phyloP scores from a whole-genome alignment of 2,888 invertebrate genomes.

The Heteromyza rotundicornis region DNA sequence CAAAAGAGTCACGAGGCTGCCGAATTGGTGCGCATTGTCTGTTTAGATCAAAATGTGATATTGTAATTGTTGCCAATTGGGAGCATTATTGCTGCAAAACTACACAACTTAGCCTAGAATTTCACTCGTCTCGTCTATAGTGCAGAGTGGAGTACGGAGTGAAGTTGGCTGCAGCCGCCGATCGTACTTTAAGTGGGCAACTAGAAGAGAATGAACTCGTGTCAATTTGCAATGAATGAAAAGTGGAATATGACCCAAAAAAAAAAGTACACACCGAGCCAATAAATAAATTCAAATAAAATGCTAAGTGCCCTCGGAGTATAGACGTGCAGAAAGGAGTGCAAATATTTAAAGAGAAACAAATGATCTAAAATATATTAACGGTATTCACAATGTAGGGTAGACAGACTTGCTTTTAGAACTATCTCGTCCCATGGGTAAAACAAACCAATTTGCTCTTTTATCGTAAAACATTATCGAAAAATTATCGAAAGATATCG shows the following conservation, averaged over 20 bases:
- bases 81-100: slow-evolving; percentile 8
- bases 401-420: too few species aligned
- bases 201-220: not conserved
- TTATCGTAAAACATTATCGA: too few species aligned
- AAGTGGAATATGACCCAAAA: slow-evolving; percentile 4
- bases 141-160: not conserved
- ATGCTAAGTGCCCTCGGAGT: too few species aligned
- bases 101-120: not conserved
- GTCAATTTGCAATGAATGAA: not conserved
- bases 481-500: too few species aligned
- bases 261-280: too few species aligned
- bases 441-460: too few species aligned
- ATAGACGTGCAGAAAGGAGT: too few species aligned
- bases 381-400: too few species aligned
- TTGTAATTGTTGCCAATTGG: slow-evolving; percentile 16
- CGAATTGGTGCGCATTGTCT: slow-evolving; percentile 7
- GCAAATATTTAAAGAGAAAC: too few species aligned
- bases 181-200: not conserved
- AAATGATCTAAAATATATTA: too few species aligned
- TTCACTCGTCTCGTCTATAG: not conserved
- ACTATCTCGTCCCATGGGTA: too few species aligned
- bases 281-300: too few species aligned
- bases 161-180: not conserved
- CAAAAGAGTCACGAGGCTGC: slow-evolving; percentile 18
- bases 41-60: slow-evolving; percentile 11